A percentile compares a stretch with the other conserved stretches of the same genome.
phyloP scores from a whole-genome alignment of 2,888 invertebrate species.

The Mermis nigrescens region DNA sequence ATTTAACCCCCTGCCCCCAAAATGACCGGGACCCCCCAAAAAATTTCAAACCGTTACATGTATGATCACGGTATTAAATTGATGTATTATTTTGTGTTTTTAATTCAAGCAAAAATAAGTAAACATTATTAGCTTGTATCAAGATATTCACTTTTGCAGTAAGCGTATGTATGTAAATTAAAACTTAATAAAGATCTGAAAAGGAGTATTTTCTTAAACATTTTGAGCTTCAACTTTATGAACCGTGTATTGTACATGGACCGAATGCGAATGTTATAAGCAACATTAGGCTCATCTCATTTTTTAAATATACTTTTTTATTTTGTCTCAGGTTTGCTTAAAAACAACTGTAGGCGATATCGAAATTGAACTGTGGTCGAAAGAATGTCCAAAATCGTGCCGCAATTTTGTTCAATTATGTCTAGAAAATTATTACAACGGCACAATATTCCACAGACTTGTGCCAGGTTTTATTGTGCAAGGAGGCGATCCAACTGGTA shows the following conservation, averaged over 20 bases:
- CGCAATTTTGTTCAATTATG: slow-evolving; percentile 85
- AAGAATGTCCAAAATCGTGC: slow-evolving; percentile 82
- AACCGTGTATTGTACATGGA: not conserved
- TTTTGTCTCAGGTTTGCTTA: slow-evolving; percentile 52
- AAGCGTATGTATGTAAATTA: no score
- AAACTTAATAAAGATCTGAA: no score
- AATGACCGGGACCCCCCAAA: no score
- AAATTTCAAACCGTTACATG: no score
- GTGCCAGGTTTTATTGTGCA: slow-evolving; percentile 86
- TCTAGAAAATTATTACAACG: slow-evolving; percentile 81
- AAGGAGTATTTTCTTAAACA: no score
- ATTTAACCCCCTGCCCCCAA: no score
- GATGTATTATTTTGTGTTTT: no score
- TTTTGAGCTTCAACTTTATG: not conserved
- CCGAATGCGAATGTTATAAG: no score
- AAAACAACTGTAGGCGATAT: slow-evolving; percentile 85
- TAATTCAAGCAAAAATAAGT: no score
- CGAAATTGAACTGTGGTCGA: slow-evolving; percentile 90
- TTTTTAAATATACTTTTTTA: not conserved
- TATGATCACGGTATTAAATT: no score
- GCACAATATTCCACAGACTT: slow-evolving; percentile 67
- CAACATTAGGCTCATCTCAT: not conserved
- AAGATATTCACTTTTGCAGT: no score
- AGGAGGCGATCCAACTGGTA: slow-evolving; percentile 86
- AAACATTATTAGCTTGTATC: no score